Evolutionary conservation across 2,797 vertebrate species (phyloP), one percentile per base, ranked within the genome.

Genomic region (Syndactyla subalaris): DNA sequence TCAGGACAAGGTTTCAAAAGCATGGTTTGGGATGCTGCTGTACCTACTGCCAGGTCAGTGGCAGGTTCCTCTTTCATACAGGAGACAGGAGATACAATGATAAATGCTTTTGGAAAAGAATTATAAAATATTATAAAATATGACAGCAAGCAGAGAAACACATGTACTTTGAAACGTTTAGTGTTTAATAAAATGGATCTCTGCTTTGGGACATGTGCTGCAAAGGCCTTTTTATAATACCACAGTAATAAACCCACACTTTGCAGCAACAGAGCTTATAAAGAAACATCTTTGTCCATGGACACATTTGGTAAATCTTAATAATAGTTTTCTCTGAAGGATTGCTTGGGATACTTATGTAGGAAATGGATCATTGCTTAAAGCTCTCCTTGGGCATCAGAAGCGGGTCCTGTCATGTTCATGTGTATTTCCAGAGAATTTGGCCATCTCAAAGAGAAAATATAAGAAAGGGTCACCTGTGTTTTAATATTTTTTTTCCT

Each of bases 21-120:
- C 2, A 2, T 30, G 19, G 26, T 14, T 52, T 84, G 68, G n/a
- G n/a, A 39, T 76, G 16, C 39, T 68, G 8, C 54, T 51, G 14
- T 66, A 24, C 24, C n/a, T 41, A 4, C 12, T n/a, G 1, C 8
- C 3, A 3, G 5, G 6, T 23, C 49, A 58, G 3, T 49, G n/a
- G 61, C 22, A 72, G 7, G 1, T 62, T 81, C 85, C 14, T 61
- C 29, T 63, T 70, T 46, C 59, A 27, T 51, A 26, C 13, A 1
- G 20, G 29, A 29, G 19, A 58, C 15, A 51, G 34, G 34, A 72
- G 39, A 14, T 52, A 43, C n/a, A 34, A 19, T 38, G 43, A 13
- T 73, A 71, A 86, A 74, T 48, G 43, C 29, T 70, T 6, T 68
- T 67, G 38, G 61, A 46, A 34, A n/a, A 51, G 66, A 58, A 23